Base-by-base conservation (phyloP, 2,888 invertebrate species). In the Archaeoteleia sp. region DNA sequence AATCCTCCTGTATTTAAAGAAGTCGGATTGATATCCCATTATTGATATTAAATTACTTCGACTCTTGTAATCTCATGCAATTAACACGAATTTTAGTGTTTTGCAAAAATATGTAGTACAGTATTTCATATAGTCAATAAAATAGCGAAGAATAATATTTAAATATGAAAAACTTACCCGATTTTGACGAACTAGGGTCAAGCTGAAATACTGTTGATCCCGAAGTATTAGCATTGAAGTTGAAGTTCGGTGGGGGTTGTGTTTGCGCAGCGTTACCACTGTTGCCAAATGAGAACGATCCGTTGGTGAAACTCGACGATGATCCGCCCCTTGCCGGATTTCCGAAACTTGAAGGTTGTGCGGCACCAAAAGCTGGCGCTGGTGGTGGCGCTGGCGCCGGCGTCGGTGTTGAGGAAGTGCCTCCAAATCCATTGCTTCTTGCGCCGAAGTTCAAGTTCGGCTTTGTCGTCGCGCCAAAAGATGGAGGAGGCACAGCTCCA, bases 111-210 rank as follows among this genome's bases (percentile, higher is more conserved):
- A n/a, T n/a, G n/a, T n/a, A n/a, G n/a, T n/a, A n/a, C n/a, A n/a
- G n/a, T n/a, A n/a, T n/a, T n/a, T n/a, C n/a, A n/a, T n/a, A n/a
- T n/a, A n/a, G n/a, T n/a, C n/a, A n/a, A n/a, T n/a, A n/a, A n/a
- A n/a, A n/a, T n/a, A n/a, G n/a, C n/a, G n/a, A n/a, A n/a, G n/a
- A n/a, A n/a, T n/a, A n/a, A n/a, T n/a, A n/a, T n/a, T n/a, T n/a
- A n/a, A n/a, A n/a, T n/a, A n/a, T n/a, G n/a, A n/a, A n/a, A n/a
- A n/a, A n/a, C n/a, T 23, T 13, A 66, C 66, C 66, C 27, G 66
- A 42, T 14, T 66, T 66, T 1, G 66, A 23, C 13, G 37, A 37
- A 17, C 53, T 37, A 10, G 66, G 23, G 14, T 58, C 66, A 46
- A 66, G 60, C 14, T 66, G 66, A 30, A 66, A 66, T 17, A 49